These are phyloP conservation scores for Glaucidium brasilianum DNA, from an alignment of 2,113 vertebrate species.

Conservation along the genomic window DNA sequence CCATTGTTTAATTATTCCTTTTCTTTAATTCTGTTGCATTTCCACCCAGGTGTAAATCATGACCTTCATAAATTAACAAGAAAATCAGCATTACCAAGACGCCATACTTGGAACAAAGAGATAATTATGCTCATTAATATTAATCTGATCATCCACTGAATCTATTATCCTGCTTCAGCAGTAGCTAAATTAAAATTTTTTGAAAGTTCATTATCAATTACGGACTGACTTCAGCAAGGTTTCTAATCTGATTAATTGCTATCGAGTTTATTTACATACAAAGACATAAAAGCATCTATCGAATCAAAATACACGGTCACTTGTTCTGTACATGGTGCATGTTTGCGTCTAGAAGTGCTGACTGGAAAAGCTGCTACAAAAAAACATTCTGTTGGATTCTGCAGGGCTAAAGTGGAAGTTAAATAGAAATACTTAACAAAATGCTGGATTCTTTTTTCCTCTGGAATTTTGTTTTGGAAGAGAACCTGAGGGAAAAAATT, in stretches of 20 bases:
- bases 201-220: background rate
- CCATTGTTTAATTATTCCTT: background rate
- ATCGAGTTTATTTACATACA: background rate
- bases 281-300: background rate
- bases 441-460: background rate
- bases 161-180: background rate
- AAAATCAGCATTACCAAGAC: background rate
- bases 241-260: background rate
- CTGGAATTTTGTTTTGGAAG: conserved; percentile 66
- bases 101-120: background rate
- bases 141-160: background rate
- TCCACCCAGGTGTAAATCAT: background rate
- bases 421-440: background rate
- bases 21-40: background rate
- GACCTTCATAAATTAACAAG: background rate
- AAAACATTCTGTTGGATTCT: background rate
- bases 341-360: background rate
- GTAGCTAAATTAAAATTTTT: background rate
- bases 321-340: background rate
- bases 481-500: conserved; percentile 58
- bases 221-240: background rate
- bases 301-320: background rate
- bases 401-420: background rate
- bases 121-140: background rate
- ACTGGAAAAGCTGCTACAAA: background rate